Percentiles rank a stretch among this genome's conserved stretches.
These are phyloP conservation scores for Melanotus villosus DNA, from an alignment of 2,888 invertebrate genomes.

Conservation along the genomic window DNA sequence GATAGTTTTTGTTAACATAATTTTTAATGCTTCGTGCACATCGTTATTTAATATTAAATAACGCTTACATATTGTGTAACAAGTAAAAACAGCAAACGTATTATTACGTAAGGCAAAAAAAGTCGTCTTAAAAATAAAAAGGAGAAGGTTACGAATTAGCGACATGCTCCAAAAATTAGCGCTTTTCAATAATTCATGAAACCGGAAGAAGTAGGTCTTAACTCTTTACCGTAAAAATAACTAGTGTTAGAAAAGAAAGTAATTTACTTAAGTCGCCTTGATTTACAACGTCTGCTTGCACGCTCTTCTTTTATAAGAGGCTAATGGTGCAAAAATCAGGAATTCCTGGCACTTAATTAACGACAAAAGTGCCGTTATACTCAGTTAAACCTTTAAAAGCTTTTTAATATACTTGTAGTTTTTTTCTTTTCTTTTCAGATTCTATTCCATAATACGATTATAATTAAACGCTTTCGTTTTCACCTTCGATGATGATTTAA, in stretches of 20 bases:
- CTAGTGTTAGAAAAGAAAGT: background rate
- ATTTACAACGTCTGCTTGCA: slow-evolving; percentile 5
- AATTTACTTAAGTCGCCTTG: background rate
- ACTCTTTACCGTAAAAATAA: background rate
- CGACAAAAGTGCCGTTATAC: background rate
- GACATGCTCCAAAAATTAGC: slow-evolving; percentile 2
- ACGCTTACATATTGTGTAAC: background rate
- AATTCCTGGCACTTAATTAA: slow-evolving; percentile 8
- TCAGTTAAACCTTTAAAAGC: background rate
- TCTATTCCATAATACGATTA: background rate
- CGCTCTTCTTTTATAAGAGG: background rate
- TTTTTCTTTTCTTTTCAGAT: background rate
- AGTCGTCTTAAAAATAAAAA: background rate
- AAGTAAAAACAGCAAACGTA: background rate
- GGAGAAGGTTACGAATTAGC: background rate
- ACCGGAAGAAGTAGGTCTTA: background rate
- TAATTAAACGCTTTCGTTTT: background rate
- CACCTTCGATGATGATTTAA: background rate
- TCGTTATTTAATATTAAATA: background rate
- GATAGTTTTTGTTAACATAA: background rate
- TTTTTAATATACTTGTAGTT: slow-evolving; percentile 6
- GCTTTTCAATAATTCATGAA: slow-evolving; percentile 1
- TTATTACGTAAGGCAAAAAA: background rate
- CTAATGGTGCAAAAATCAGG: slow-evolving; percentile 7
- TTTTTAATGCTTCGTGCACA: background rate